These are phyloP conservation scores for Thripadectes ignobilis DNA, from an alignment of 2,797 vertebrate genomes.

Conservation along the genomic window DNA sequence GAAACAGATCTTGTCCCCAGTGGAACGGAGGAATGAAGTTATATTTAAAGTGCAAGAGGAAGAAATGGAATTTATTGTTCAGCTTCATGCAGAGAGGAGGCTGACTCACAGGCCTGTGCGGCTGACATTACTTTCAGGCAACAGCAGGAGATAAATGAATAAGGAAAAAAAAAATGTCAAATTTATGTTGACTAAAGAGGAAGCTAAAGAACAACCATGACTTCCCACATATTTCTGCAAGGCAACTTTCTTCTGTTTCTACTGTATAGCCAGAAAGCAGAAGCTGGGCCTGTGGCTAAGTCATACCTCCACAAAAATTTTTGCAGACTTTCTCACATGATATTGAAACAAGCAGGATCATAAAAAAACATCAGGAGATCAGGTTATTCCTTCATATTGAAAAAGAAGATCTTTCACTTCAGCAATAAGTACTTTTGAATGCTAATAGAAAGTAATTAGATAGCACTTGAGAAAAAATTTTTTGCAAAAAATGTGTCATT, in stretches of 20 bases:
- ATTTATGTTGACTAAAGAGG: conserved; percentile 15
- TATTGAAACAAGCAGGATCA: neutral
- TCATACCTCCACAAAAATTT: neutral
- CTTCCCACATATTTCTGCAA: conserved; percentile 5
- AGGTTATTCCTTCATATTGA: neutral
- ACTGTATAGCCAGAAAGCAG: neutral
- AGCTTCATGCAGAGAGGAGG: conserved; percentile 47
- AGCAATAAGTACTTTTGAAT: neutral
- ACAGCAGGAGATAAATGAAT: conserved; percentile 57
- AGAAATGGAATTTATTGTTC: conserved; percentile 60
- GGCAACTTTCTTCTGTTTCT: neutral
- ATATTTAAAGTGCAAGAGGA: conserved; percentile 40
- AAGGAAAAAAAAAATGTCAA: neutral
- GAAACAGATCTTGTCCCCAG: neutral
- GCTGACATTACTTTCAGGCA: neutral
- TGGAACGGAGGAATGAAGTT: neutral
- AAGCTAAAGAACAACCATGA: conserved; percentile 28
- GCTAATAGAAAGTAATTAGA: neutral
- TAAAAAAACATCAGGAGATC: neutral
- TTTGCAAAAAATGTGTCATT: neutral
- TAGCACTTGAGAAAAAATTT: neutral
- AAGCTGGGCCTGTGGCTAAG: neutral
- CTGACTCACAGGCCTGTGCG: conserved; percentile 6
- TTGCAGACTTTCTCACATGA: neutral
- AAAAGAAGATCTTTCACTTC: neutral